Base-by-base conservation (phyloP, 2,888 invertebrate species). In the Eretmocerus hayati region DNA sequence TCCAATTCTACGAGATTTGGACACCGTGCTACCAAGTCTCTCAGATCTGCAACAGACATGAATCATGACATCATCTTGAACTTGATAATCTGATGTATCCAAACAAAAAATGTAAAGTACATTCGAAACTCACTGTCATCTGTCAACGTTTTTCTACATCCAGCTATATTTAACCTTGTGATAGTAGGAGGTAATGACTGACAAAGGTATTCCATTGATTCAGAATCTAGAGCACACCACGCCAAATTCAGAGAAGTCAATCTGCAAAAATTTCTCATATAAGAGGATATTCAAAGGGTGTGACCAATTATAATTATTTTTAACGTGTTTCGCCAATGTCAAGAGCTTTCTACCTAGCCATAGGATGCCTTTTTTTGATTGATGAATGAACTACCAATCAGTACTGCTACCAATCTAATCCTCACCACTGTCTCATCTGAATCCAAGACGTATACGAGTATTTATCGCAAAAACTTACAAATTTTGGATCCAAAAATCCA, bases 1-100 rank as follows among this genome's bases (percentile, higher is more conserved):
- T 95, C 94, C 56, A 95, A 74, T 70, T 93, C 92, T 35, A 84
- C 72, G 16, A 95, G 76, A 2, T 81, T 74, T 0, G 84, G 79
- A 64, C 90, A 90, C 5, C 81, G 77, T 13, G 66, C 61, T 1
- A 80, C 80, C 42, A 94, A 72, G 9, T 76, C 72, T 5, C 72
- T 66, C 5, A 92, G 75, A 76, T 86, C 92, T 92, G 73, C 20
- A 73, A 73, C 50, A 48, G 52, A 53, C 52, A 58, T 56, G 26
- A 23, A 43, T 16, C 32, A 43, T 38, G n/a, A 36, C 6, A 26
- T 26, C 37, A 37, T 8, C 38, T 31, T 16, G 1, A 43, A 38
- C 22, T 22, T 13, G 8, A 33, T 42, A 31, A 31, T 30, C 5
- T n/a, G n/a, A n/a, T n/a, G n/a, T n/a, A n/a, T 36, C 21, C 19